These are phyloP conservation scores for Parambassis ranga DNA, from an alignment of 2,797 vertebrate species.

Conservation along the genomic window DNA sequence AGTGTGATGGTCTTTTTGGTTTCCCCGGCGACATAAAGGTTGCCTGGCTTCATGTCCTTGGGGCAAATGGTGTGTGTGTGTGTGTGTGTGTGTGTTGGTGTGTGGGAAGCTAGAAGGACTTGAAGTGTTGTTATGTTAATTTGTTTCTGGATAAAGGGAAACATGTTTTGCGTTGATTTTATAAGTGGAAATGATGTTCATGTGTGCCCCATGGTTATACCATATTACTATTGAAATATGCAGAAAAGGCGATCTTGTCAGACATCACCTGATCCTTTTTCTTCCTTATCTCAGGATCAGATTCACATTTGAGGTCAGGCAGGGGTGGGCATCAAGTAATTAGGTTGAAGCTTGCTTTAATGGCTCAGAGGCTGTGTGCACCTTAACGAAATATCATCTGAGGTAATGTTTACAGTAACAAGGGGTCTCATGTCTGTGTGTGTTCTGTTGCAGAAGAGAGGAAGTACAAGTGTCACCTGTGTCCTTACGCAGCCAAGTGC, in stretches of 20 bases:
- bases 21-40: constrained; percentile 79
- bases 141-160: constrained; percentile 26
- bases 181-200: background rate
- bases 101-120: constrained; percentile 2
- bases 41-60: constrained; percentile 78
- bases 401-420: constrained; percentile 44
- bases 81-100: background rate
- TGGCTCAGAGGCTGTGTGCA: constrained; percentile 17
- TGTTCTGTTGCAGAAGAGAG: constrained; percentile 89
- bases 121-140: constrained; percentile 40
- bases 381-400: constrained; percentile 43
- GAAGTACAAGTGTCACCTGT: constrained; percentile 99
- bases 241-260: background rate
- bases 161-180: constrained; percentile 2
- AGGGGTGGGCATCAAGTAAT: constrained; percentile 36
- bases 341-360: constrained; percentile 42
- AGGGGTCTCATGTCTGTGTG: constrained; percentile 31
- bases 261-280: constrained; percentile 16
- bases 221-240: background rate
- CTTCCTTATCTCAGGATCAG: constrained; percentile 18
- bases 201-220: background rate
- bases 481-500: constrained; percentile 99
- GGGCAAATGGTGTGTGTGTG: constrained; percentile 65
- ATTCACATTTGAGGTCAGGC: constrained; percentile 17
- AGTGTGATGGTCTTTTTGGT: constrained; percentile 80